Conservation (phyloP, 2,113 vertebrate species). For the Sclerurus mexicanus region DNA sequence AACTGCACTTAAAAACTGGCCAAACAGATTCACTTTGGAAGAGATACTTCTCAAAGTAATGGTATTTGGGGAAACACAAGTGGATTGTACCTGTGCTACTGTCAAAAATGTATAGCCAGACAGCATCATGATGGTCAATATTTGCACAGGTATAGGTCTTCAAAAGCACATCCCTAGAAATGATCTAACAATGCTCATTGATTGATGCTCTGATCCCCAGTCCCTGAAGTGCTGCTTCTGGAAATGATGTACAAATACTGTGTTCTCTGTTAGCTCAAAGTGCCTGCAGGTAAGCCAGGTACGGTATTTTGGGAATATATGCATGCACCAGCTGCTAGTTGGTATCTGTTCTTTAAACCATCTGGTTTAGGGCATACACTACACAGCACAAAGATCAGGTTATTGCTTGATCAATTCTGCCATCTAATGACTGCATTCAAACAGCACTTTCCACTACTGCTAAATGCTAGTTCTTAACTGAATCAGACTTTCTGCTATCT, state of each 20-base stretch:
- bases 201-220: constrained; percentile 2
- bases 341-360: not conserved
- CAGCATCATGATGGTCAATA: not conserved
- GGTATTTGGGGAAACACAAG: not conserved
- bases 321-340: not conserved
- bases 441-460: not conserved
- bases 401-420: constrained; percentile 73
- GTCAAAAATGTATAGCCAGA: not conserved
- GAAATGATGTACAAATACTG: not conserved
- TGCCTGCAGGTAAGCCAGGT: not conserved
- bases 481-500: not conserved
- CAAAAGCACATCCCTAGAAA: not conserved
- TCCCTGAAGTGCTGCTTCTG: constrained; percentile 27
- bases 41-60: not conserved
- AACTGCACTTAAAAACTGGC: not conserved
- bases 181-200: not conserved
- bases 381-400: not conserved
- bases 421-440: constrained; percentile 66
- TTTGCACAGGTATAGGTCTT: constrained; percentile 38
- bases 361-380: not conserved
- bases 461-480: not conserved
- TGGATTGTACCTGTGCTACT: not conserved
- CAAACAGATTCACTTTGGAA: not conserved
- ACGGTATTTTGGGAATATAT: not conserved
- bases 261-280: not conserved